Evolutionary conservation across 92 coral and sea anemone genomes (phyloP).

Genomic region (Umimayanthus kanabou): DNA sequence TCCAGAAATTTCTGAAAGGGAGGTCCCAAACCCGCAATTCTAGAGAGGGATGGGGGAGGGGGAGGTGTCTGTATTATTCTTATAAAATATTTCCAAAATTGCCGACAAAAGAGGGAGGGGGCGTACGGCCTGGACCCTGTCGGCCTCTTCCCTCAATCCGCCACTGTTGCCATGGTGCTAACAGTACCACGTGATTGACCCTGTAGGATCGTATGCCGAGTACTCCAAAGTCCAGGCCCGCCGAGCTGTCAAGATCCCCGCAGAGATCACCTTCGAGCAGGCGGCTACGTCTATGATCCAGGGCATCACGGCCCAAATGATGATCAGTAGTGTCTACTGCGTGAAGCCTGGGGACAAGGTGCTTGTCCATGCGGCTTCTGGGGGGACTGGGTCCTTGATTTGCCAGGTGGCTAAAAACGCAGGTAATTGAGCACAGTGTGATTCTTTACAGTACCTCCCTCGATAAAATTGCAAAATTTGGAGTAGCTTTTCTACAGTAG

Average conservation of each 20-base stretch:
- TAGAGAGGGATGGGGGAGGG: too few relatives aligned
- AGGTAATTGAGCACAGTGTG: not conserved
- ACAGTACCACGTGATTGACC: not conserved
- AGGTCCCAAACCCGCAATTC: too few relatives aligned
- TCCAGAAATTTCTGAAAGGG: too few relatives aligned
- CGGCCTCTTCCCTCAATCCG: not conserved
- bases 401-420: slow-evolving; percentile 33
- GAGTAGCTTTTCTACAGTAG: not conserved
- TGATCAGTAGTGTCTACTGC: slow-evolving; percentile 26
- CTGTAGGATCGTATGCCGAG: slow-evolving; percentile 18
- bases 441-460: too few relatives aligned
- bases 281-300: slow-evolving; percentile 27
- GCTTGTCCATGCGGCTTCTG: slow-evolving; percentile 34
- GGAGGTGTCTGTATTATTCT: too few relatives aligned
- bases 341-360: slow-evolving; percentile 33
- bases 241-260: slow-evolving; percentile 11
- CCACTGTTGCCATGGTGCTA: not conserved
- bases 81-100: too few relatives aligned
- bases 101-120: too few relatives aligned
- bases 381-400: slow-evolving; percentile 35
- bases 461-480: not conserved
- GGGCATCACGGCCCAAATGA: slow-evolving; percentile 16
- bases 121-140: too few relatives aligned
- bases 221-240: slow-evolving; percentile 24
- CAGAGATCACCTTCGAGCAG: slow-evolving; percentile 21